A percentile compares a stretch with the other conserved stretches of the same genome.
These are phyloP conservation scores for Masticophis lateralis DNA, from an alignment of 2,797 vertebrate genomes.

Conservation along the genomic window DNA sequence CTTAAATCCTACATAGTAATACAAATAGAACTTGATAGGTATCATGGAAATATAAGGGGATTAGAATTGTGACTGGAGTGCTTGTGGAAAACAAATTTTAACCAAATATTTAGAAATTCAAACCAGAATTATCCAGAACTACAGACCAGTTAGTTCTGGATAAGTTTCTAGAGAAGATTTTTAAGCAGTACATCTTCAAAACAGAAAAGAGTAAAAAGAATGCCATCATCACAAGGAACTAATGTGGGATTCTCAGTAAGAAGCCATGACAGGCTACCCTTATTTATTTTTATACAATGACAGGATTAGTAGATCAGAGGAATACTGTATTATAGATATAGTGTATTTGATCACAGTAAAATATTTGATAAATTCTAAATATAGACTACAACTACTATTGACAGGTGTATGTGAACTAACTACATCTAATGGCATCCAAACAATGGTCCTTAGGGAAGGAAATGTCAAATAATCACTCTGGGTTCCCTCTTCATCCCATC, in stretches of 20 bases:
- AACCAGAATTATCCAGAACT: not conserved
- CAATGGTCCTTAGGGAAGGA: not conserved
- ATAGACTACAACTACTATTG: not conserved
- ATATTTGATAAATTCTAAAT: not conserved
- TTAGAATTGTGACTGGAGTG: not conserved
- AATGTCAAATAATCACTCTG: not conserved
- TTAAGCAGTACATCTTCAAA: not conserved
- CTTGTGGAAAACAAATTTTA: not conserved
- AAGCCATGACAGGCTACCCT: not conserved
- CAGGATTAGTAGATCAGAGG: not conserved
- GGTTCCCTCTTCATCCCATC: not conserved
- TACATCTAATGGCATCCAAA: not conserved
- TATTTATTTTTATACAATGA: not conserved
- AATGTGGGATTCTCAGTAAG: not conserved
- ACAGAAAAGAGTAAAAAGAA: not conserved
- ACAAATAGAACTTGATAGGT: not conserved
- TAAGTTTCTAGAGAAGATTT: not conserved
- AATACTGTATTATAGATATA: not conserved
- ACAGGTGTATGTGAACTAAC: not conserved
- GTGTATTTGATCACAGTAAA: not conserved
- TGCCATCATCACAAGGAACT: not conserved
- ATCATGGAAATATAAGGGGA: not conserved
- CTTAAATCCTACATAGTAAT: not conserved
- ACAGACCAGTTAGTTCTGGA: not conserved
- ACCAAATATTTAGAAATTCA: not conserved